Evolutionary conservation across 1,140 invertebrate genomes (phyloP).

Genomic region (Pogonomyrmex barbatus): DNA sequence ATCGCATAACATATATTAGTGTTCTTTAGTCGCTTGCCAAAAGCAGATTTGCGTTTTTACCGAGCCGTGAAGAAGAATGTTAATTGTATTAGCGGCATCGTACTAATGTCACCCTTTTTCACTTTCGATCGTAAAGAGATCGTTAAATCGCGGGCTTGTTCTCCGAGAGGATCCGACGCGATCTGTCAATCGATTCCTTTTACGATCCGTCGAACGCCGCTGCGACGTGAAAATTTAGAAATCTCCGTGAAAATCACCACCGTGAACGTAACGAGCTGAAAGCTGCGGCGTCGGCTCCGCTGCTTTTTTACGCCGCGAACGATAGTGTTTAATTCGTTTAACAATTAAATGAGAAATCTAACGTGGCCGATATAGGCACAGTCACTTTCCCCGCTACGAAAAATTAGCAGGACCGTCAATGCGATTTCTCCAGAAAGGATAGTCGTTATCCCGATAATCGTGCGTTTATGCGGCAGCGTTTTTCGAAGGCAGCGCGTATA

Average conservation of each 20-base stretch:
- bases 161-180: background rate
- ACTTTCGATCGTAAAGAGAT: slow-evolving; percentile 63
- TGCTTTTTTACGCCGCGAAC: slow-evolving; percentile 41
- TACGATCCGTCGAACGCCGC: background rate
- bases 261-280: slow-evolving; percentile 46
- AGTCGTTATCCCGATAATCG: slow-evolving; percentile 18
- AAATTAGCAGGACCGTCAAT: slow-evolving; percentile 39
- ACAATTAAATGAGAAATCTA: slow-evolving; percentile 60
- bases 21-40: background rate
- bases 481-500: background rate
- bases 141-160: background rate
- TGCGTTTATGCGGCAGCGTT: background rate
- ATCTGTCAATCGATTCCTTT: slow-evolving; percentile 33
- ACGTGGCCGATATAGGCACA: slow-evolving; percentile 8
- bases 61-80: slow-evolving; percentile 10
- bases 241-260: slow-evolving; percentile 50
- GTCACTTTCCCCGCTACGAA: slow-evolving; percentile 48
- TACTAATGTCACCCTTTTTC: slow-evolving; percentile 29
- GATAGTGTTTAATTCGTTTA: slow-evolving; percentile 33
- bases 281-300: background rate
- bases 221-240: slow-evolving; percentile 66
- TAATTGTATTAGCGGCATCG: slow-evolving; percentile 64
- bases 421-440: slow-evolving; percentile 35
- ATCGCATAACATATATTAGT: background rate
- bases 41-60: slow-evolving; percentile 51